phyloP scores from a whole-genome alignment of 1,140 invertebrate species.

The Drosophila pruinosa region DNA sequence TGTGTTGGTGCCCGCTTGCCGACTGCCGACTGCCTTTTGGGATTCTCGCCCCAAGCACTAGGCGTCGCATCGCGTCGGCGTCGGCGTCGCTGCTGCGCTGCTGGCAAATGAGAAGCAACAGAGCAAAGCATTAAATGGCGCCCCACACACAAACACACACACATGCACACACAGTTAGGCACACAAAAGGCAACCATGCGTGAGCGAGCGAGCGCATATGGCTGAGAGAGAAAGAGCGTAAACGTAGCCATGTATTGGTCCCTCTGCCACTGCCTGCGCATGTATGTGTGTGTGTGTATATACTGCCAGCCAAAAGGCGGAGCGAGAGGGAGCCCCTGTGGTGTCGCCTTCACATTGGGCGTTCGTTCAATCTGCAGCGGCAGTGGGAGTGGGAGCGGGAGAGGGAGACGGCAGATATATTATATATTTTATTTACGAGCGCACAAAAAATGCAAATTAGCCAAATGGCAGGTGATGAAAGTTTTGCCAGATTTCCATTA shows the following conservation, averaged over 20 bases:
- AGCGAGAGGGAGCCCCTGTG: conserved; percentile 65
- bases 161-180: neutral
- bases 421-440: conserved; percentile 56
- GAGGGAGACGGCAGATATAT: neutral
- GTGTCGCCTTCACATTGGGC: conserved; percentile 45
- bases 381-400: conserved; percentile 1
- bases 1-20: conserved; percentile 26
- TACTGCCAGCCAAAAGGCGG: conserved; percentile 59
- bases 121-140: conserved; percentile 69
- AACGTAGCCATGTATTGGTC: conserved; percentile 24
- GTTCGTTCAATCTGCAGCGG: conserved; percentile 22
- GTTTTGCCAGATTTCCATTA: conserved; percentile 32
- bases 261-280: neutral
- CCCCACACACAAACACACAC: conserved; percentile 57
- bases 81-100: conserved; percentile 38
- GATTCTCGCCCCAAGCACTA: conserved; percentile 51
- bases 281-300: conserved; percentile 7
- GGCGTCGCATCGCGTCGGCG: conserved; percentile 23
- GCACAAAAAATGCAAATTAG: conserved; percentile 61
- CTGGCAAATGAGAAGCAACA: conserved; percentile 70
- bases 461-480: conserved; percentile 61
- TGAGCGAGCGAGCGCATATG: conserved; percentile 35
- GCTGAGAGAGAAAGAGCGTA: conserved; percentile 21
- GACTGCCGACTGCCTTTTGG: conserved; percentile 55
- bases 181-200: conserved; percentile 42